Evolutionary conservation across 2,797 vertebrate species (phyloP), one percentile per base, ranked within the genome.

Genomic region (Microctenopoma steveboyesi): DNA sequence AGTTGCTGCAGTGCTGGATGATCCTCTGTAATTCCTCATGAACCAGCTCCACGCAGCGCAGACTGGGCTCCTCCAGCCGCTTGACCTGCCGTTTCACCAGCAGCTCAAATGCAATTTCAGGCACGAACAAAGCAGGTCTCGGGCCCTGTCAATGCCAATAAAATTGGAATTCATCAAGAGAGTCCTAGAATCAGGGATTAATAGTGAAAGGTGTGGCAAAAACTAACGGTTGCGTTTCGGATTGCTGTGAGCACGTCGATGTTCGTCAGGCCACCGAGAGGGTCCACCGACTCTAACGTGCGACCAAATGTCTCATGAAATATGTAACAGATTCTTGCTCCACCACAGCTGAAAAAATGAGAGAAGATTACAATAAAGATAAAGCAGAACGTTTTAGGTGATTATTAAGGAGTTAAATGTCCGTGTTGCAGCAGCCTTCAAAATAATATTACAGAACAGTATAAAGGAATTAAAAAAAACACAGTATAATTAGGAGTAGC

Each of bases 11-110:
- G 46, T 99, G 98, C 75, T 99, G 98, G 82, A 99, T 99, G 77
- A 99, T 98, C 89, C 97, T 94, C 83, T 99, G 97, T 97, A 99
- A 98, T 91, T 99, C 98, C 82, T 99, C 98, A 0, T 99, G 98
- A 71, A 99, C 98, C 57, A 99, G 93, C 83, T 99, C 98, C 82
- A 99, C 98, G 15, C 97, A 99, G 50, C 97, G 96, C 54, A 99
- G 90, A 62, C 97, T 99, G 2, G 97, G 97, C 55, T 99, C 98
- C 87, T 99, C 97, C 81, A 99, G 90, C 43, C 97, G 96, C 81
- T 99, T 99, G 58, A 98, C 94, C 87, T 99, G 97, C 79, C 97
- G 92, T 88, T 99, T 99, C 63, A 99, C 97, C 74, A 99, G 86
- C 88, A 99, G 85, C 90, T 99, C 98, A 81, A 99, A 99, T 0